phyloP scores from a whole-genome alignment of 2,797 vertebrate species.

The Chaetophractus vellerosus region DNA sequence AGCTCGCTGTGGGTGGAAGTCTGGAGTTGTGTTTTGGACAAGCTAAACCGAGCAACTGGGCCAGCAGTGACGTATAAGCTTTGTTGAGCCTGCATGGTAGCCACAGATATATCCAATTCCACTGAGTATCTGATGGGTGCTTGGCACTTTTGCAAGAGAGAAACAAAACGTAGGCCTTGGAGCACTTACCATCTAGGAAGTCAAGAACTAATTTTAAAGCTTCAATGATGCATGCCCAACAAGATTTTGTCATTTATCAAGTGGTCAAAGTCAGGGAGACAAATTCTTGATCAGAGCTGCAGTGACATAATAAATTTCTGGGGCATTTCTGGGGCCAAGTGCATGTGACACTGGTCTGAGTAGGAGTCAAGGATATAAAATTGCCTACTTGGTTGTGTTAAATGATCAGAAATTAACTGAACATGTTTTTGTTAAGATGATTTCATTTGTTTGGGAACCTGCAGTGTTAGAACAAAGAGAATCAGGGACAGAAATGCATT shows the following conservation, averaged over 20 bases:
- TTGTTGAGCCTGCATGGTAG: not conserved
- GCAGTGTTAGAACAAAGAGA: slow-evolving; percentile 49
- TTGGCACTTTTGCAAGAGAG: not conserved
- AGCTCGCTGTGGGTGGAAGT: not conserved
- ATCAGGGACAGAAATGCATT: not conserved
- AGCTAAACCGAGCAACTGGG: not conserved
- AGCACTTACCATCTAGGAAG: not conserved
- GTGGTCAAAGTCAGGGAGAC: not conserved
- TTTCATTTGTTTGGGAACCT: slow-evolving; percentile 33
- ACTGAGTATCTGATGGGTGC: not conserved
- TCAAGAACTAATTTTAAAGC: not conserved
- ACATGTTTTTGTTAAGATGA: slow-evolving; percentile 32
- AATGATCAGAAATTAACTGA: slow-evolving; percentile 17
- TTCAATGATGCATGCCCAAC: not conserved
- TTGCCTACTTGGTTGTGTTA: not conserved
- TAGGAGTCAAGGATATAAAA: not conserved
- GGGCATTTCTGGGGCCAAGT: not conserved
- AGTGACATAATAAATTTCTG: not conserved
- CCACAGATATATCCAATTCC: not conserved
- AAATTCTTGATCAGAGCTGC: not conserved
- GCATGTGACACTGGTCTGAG: not conserved
- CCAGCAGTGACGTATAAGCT: not conserved
- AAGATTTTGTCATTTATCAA: not conserved
- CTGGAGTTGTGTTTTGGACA: not conserved
- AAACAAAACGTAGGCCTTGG: not conserved